A percentile compares a stretch with the other conserved stretches of the same genome.
Conservation (phyloP, 2,113 vertebrate species). For the Equus przewalskii region DNA sequence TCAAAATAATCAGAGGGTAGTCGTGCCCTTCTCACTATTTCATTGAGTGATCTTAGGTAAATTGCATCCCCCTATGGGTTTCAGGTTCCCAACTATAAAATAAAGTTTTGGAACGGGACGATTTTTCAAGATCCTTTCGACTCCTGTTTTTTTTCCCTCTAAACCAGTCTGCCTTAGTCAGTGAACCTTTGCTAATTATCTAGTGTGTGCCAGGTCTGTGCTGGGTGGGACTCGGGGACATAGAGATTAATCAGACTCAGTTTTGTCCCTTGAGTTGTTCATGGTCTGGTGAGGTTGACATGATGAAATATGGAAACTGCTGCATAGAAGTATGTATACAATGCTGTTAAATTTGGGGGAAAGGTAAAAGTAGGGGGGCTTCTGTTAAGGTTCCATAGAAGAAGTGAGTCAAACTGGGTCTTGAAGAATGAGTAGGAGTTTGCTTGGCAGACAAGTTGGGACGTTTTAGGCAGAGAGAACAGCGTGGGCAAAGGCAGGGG, state of each 20-base stretch:
- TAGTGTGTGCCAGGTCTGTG: not conserved
- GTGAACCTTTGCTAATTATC: not conserved
- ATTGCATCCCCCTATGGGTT: not conserved
- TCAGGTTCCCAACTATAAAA: constrained; percentile 44
- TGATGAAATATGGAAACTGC: constrained; percentile 31
- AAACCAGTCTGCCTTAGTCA: not conserved
- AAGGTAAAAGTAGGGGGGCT: not conserved
- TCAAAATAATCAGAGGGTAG: constrained; percentile 9
- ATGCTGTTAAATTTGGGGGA: constrained; percentile 22
- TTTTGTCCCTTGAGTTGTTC: constrained; percentile 48
- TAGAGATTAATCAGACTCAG: constrained; percentile 2
- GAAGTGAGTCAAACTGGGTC: constrained; percentile 47
- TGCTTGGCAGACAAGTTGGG: constrained; percentile 43
- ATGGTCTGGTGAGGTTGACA: not conserved
- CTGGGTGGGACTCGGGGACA: not conserved
- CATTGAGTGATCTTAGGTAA: constrained; percentile 38
- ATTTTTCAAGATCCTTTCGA: constrained; percentile 36
- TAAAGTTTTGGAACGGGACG: constrained; percentile 26
- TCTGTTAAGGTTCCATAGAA: constrained; percentile 17
- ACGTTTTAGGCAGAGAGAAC: constrained; percentile 49
- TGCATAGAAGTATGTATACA: not conserved
- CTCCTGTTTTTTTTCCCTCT: not conserved
- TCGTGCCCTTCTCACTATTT: constrained; percentile 44
- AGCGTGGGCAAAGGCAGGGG: not conserved
- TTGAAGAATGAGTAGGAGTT: constrained; percentile 53